Evolutionary conservation across 2,113 vertebrate genomes (phyloP), one percentile per base, ranked within the genome.

Genomic region (Proterorhinus semilunaris): DNA sequence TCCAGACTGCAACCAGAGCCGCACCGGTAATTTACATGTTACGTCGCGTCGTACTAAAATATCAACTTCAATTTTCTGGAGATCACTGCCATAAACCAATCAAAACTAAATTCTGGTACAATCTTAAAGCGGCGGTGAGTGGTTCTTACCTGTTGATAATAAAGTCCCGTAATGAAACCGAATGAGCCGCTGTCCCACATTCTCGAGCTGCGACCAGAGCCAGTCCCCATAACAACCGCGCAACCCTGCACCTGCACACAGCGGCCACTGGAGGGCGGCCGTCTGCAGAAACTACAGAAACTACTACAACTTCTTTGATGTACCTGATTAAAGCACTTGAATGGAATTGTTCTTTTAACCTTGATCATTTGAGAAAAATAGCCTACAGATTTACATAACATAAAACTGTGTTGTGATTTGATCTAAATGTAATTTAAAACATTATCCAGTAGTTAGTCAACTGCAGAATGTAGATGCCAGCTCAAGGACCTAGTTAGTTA

Each of bases 151-250:
- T 91, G 82, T 53, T 8, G 72, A 62, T 27, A 16, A 68, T 61
- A 6, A 45, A 52, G 82, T 59, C 11, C 47, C 46, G 44, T 62
- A 45, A 51, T 78, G 64, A 73, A 75, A 81, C 79, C 55, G 80
- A 82, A 75, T 82, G 79, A 71, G 77, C 81, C 70, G 76, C 83
- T 58, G 64, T 63, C 51, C 62, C 44, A 67, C 15, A 54, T 69
- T 72, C 27, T 36, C 74, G 69, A 43, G 71, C 71, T 73, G 62
- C 61, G 58, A n/a, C 36, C 43, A 16, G 36, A 1, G 52, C 71
- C 83, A 72, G 72, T 74, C 84, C 84, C 92, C 92, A 91, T 92
- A 91, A 91, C 92, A 92, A 93, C 92, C 83, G 68, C 63, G 69
- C 44, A 72, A 44, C 45, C 72, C 42, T 66, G 65, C 57, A 61